These are phyloP conservation scores for Chaetura pelagica DNA, from an alignment of 2,113 vertebrate species.

Conservation along the genomic window DNA sequence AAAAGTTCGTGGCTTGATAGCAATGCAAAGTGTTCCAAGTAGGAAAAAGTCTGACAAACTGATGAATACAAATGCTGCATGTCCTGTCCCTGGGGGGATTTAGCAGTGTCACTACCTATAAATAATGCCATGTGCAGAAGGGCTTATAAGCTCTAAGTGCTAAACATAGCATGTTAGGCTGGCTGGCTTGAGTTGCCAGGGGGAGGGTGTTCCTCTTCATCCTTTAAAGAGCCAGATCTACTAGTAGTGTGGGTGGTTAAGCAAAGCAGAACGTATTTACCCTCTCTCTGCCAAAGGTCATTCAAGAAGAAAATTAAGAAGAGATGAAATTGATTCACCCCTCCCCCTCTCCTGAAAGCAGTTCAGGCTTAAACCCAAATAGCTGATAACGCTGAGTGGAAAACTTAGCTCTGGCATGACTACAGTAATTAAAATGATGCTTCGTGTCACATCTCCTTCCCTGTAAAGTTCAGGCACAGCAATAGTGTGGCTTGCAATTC, in stretches of 20 bases:
- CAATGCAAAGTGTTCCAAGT: not conserved
- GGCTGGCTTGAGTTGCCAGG: not conserved
- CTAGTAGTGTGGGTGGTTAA: not conserved
- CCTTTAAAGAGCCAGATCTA: slow-evolving; percentile 6
- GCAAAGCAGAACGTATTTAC: not conserved
- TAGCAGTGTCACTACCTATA: slow-evolving; percentile 51
- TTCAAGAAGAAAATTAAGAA: not conserved
- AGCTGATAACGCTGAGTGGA: not conserved
- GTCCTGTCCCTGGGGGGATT: slow-evolving; percentile 44
- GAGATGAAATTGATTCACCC: not conserved
- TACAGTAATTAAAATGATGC: not conserved
- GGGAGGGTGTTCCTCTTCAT: not conserved
- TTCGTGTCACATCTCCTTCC: not conserved
- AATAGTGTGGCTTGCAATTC: not conserved
- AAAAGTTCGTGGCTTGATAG: not conserved
- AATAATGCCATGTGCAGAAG: slow-evolving; percentile 46
- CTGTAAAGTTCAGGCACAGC: not conserved
- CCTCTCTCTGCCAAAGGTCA: not conserved
- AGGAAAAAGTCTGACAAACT: slow-evolving; percentile 11
- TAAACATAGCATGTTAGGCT: slow-evolving; percentile 23
- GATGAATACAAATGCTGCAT: slow-evolving; percentile 20
- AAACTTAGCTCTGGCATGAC: not conserved
- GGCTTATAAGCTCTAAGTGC: slow-evolving; percentile 44
- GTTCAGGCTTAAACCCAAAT: not conserved
- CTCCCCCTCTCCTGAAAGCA: not conserved